Base-by-base conservation (phyloP, 2,113 vertebrate genomes). In the Macquaria australasica region DNA sequence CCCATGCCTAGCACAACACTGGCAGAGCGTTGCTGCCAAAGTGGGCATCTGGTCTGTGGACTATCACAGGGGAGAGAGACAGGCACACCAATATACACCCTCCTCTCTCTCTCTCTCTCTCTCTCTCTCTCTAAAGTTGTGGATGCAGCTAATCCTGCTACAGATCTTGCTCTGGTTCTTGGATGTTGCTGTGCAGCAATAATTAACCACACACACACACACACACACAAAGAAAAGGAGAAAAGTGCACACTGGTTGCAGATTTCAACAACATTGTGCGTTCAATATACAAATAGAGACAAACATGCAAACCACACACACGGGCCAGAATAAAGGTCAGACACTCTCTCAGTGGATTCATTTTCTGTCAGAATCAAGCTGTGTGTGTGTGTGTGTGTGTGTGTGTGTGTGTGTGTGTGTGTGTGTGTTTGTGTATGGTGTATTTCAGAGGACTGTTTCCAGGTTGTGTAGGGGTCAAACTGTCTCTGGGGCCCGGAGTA, bases 21-120 rank as follows among this genome's bases (percentile, higher is more conserved):
- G 88, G 81, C 86, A 91, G 80, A 75, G 76, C 1, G 6, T 67
- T 20, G 56, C 62, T 93, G 90, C 92, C 92, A 94, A 94, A 90
- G 86, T 91, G 90, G 93, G 87, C 93, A 94, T 94, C 93, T 94
- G 93, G 87, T 93, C 85, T 76, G 85, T 85, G 83, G 85, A 90
- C 84, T 68, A 84, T 87, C 87, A 90, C 85, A 74, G 80, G 84
- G 81, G 85, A 84, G 77, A 85, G 86, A 81, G 77, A 67, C 56
- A 88, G 73, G 82, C 28, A 73, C 77, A 77, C 59, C 64, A 82
- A 51, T 20, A 67, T 21, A 51, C 41, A 28, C 45, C 15, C 69
- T 71, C 39, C 73, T 70, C 71, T 69, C 74, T 71, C 73, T 34
- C 21, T 56, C 67, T 73, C 39, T 64, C 73, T 73, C 72, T 77